Evolutionary conservation across 2,113 vertebrate species (phyloP), one percentile per base, ranked within the genome.

Genomic region (Sigmodon hispidus): DNA sequence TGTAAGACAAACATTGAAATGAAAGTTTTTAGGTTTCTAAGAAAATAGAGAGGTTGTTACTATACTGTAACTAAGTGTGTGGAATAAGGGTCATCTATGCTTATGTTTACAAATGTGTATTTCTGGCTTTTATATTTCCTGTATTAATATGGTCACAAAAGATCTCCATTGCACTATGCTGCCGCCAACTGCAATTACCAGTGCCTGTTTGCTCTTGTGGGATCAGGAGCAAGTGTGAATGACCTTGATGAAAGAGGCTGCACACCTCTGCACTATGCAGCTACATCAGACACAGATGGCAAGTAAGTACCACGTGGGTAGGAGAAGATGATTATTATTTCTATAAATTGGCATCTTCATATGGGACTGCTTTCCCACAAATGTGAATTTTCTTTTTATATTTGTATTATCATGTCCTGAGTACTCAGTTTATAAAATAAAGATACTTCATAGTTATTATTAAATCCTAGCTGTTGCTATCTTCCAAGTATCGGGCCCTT

Each of bases 131-230:
- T 87, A 63, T 97, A 84, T 96, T 96, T 92, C 85, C 79, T 92
- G 72, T 88, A 83, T 98, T 97, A 96, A 93, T 96, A 97, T 98
- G 97, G 97, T 70, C 96, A 97, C 96, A 98, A 98, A 98, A 99
- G 99, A 98, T 99, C 99, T 96, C 99, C 99, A 94, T 98, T 99
- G 97, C 99, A 99, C 98, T 99, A 99, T 48, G 99, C 99, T 96
- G 99, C 99, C 97, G 99, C 99, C 98, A 99, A 99, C 98, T 99
- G 99, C 98, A 99, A 99, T 98, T 99, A 99, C 98, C 99, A 99
- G 99, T 99, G 99, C 98, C 98, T 99, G 98, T 99, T 99, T 98
- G 99, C 99, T 98, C 99, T 99, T 98, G 99, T 99, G 99, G 99
- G 99, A 90, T 99, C 99, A 89, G 99, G 99, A 98, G 99, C 99